phyloP scores from a whole-genome alignment of 2,113 vertebrate genomes.

The Geothlypis trichas region DNA sequence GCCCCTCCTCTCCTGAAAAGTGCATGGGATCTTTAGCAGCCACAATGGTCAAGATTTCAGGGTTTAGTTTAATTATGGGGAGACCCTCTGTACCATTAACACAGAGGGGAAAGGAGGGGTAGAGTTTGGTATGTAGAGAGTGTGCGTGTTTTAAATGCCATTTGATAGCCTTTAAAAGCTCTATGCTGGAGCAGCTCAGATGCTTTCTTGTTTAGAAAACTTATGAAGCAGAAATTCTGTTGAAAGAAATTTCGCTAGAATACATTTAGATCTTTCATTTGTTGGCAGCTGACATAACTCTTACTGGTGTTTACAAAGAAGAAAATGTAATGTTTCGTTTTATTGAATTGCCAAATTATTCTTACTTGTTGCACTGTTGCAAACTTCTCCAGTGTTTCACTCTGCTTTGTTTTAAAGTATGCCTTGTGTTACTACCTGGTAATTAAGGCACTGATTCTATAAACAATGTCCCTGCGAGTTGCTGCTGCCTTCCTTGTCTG shows the following conservation, averaged over 20 bases:
- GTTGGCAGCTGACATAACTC: not conserved
- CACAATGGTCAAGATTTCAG: conserved; percentile 4
- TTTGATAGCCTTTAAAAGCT: conserved; percentile 18
- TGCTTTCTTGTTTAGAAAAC: conserved; percentile 27
- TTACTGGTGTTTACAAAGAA: not conserved
- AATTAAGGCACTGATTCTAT: not conserved
- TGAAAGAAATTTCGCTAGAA: conserved; percentile 26
- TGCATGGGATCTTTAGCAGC: not conserved
- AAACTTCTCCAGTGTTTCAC: not conserved
- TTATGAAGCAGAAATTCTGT: conserved; percentile 31
- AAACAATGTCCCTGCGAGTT: not conserved
- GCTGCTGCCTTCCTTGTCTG: not conserved
- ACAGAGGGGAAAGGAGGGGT: not conserved
- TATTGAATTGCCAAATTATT: not conserved
- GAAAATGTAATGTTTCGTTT: not conserved
- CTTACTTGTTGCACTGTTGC: not conserved
- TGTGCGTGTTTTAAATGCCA: conserved; percentile 1
- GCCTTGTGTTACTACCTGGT: not conserved
- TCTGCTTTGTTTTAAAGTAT: not conserved
- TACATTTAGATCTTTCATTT: conserved; percentile 13
- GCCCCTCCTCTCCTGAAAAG: conserved; percentile 1
- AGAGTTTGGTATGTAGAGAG: not conserved
- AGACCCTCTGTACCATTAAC: not conserved
- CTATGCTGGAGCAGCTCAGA: not conserved
- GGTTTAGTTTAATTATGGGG: conserved; percentile 23